Evolutionary conservation across 1,140 invertebrate genomes (phyloP), one percentile per base, ranked within the genome.

Genomic region (Sesamia nonagrioides): DNA sequence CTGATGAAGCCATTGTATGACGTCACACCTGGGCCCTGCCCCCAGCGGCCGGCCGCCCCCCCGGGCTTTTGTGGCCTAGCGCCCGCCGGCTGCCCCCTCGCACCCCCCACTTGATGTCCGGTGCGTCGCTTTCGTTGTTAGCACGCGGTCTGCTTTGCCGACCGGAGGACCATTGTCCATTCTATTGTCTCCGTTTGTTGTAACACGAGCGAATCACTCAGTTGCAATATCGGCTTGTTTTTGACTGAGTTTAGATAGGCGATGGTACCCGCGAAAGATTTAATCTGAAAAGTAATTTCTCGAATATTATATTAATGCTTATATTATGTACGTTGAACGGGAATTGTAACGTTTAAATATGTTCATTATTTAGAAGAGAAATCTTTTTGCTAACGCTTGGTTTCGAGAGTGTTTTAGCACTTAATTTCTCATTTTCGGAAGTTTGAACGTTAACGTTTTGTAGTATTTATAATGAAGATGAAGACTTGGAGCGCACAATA

Each of bases 401-500:
- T 80, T 75, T 58, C n/a, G 35, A 58, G 18, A 60, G 27, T 35
- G 40, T 77, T 73, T 75, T 80, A 72, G 66, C 75, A 73, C 52
- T 56, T 84, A 81, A 76, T 82, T 75, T 81, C 6, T 66, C 66
- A 69, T 73, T 74, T 82, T 79, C 40, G 40, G 81, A 83, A 42
- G 66, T 82, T 85, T 81, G 66, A 52, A 72, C 50, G 71, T 72
- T 66, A 58, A 81, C 75, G 69, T 84, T 88, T 90, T 86, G 84
- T 88, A 91, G 76, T 86, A 89, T 88, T 84, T 91, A 88, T 90
- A 89, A 77, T 79, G 79, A 90, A 84, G 86, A 87, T 68, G 86
- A 90, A 87, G 89, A 93, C 87, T 92, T 88, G 91, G 89, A 89
- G 90, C 93, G 93, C 93, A 94, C 93, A 94, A 94, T 83, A 87